Evolutionary conservation across 2,888 invertebrate genomes (phyloP).

Genomic region (Xestobium rufovillosum): DNA sequence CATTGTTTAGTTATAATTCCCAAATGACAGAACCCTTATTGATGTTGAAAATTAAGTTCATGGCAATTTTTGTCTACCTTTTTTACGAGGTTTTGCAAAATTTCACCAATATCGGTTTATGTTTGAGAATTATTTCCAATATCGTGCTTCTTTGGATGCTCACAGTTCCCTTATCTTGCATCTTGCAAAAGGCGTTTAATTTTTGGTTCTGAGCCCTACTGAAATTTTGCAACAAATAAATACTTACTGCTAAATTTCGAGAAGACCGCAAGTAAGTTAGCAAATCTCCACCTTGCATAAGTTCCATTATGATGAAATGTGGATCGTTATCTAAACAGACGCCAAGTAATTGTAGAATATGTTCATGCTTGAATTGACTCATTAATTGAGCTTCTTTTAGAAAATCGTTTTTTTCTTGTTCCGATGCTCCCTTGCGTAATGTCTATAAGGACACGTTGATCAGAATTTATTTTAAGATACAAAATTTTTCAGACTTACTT

Average conservation of each 20-base stretch:
- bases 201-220: slow-evolving; percentile 4
- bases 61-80: no score
- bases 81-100: no score
- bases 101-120: no score
- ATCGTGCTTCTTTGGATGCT: no score
- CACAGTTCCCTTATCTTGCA: no score
- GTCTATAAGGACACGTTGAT: slow-evolving; percentile 51
- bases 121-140: no score
- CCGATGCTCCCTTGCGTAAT: slow-evolving; percentile 82
- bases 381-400: slow-evolving; percentile 94
- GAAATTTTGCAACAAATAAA: not conserved
- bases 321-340: slow-evolving; percentile 93
- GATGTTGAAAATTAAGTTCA: no score
- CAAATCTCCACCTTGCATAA: slow-evolving; percentile 96
- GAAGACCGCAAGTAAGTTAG: slow-evolving; percentile 82
- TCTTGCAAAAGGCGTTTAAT: no score
- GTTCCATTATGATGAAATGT: slow-evolving; percentile 89
- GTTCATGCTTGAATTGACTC: slow-evolving; percentile 96
- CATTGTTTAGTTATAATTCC: no score
- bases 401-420: slow-evolving; percentile 87
- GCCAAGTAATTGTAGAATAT: slow-evolving; percentile 86
- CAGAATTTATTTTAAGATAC: slow-evolving; percentile 6
- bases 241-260: slow-evolving; percentile 61
- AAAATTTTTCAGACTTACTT: slow-evolving; percentile 48
- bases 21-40: no score